These are phyloP conservation scores for Mylabris sibirica DNA, from an alignment of 2,888 invertebrate genomes.

Conservation along the genomic window DNA sequence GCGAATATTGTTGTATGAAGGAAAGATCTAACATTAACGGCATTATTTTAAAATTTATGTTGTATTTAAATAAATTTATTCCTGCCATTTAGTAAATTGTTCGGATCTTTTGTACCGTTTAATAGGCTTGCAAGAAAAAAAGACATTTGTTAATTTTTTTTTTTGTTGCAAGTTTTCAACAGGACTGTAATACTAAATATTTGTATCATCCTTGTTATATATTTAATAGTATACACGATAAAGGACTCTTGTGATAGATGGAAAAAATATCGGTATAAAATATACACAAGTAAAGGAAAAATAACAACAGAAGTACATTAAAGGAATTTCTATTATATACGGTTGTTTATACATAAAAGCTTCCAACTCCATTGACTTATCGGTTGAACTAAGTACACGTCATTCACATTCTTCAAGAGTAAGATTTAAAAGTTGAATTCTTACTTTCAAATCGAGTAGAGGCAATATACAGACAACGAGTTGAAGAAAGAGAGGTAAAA, in stretches of 20 bases:
- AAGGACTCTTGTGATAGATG: neutral
- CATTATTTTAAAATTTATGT: constrained; percentile 9
- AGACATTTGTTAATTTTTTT: neutral
- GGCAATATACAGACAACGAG: neutral
- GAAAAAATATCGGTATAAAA: neutral
- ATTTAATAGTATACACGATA: neutral
- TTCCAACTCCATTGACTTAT: neutral
- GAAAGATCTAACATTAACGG: neutral
- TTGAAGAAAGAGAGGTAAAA: constrained; percentile 47
- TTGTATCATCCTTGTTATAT: neutral
- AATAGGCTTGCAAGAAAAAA: neutral
- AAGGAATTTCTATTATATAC: neutral
- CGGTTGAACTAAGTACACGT: neutral
- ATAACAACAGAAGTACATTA: constrained; percentile 3
- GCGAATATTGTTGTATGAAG: neutral
- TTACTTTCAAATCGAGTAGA: constrained; percentile 43
- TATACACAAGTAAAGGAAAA: neutral
- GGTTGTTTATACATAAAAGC: neutral
- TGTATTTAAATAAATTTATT: constrained; percentile 9
- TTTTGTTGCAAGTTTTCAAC: neutral
- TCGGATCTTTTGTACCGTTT: neutral
- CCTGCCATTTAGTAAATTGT: constrained; percentile 10
- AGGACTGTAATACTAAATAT: neutral
- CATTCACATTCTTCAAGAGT: neutral
- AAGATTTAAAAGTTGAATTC: constrained; percentile 29